Base-by-base conservation (phyloP, 2,888 invertebrate genomes). In the Cheilosia vernalis region DNA sequence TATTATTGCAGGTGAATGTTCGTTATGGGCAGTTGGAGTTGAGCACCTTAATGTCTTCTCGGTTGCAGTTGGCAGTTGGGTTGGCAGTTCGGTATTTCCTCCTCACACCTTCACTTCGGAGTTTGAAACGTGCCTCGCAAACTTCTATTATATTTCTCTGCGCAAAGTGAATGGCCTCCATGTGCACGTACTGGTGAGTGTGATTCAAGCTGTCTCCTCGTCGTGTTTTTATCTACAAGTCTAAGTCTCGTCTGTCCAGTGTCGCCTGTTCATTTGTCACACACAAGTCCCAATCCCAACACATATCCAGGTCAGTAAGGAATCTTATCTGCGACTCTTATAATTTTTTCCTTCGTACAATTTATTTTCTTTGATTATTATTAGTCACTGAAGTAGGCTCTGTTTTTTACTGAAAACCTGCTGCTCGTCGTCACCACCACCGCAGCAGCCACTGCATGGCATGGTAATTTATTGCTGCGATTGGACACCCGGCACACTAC, bases 1-100 rank as follows among this genome's bases (percentile, higher is more conserved):
- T 85, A 85, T 72, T 83, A 83, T 84, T 44, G 77, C 87, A 88
- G 87, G 88, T 87, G 85, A 87, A 87, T 44, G 87, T 83, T 87
- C 87, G 88, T 83, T 88, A 85, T 87, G 85, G 86, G 51, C 76
- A 85, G 79, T 74, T 87, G 78, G 9, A 81, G 61, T 61, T 74
- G 66, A 80, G 77, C 87, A 82, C 82, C 79, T 82, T 79, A 79
- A 87, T 76, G 79, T 81, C 78, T 81, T 63, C 80, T 81, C 19
- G 17, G 51, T 24, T 24, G 67, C 42, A 37, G 44, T 40, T 58
- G 15, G 13, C 70, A 40, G 63, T 72, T 42, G 51, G n/a, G 21
- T 21, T 21, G 21, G 21, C 44, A 63, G 44, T 78, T 51, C 51
- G 37, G 67, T 13, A 72, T 76, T 85, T 81, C 85, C 81, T 81